These are phyloP conservation scores for Benitochromis conjunctus DNA, from an alignment of 2,113 vertebrate genomes.

Conservation along the genomic window DNA sequence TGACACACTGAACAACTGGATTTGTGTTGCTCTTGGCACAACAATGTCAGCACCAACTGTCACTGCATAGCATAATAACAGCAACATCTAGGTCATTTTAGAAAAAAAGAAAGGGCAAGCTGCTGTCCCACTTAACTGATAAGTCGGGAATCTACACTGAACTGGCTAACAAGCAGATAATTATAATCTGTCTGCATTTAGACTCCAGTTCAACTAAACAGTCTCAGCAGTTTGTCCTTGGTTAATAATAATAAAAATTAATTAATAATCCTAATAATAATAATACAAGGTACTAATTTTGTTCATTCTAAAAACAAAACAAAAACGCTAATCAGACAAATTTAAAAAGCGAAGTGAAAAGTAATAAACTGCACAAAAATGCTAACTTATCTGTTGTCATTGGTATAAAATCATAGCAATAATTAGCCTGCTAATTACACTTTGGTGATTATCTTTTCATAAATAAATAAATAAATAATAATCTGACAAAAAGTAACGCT, in stretches of 20 bases:
- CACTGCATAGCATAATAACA: background rate
- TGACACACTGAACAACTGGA: background rate
- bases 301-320: background rate
- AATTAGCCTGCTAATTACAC: background rate
- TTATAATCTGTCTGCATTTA: conserved; percentile 8
- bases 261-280: background rate
- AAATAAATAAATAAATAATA: background rate
- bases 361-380: background rate
- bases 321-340: background rate
- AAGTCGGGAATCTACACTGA: conserved; percentile 28
- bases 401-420: background rate
- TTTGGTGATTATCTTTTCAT: background rate
- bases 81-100: background rate
- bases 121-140: conserved; percentile 11
- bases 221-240: background rate
- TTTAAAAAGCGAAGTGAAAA: background rate
- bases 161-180: conserved; percentile 3
- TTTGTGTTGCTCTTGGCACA: background rate
- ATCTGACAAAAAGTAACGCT: background rate
- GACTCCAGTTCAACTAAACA: background rate
- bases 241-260: background rate
- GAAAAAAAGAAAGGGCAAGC: background rate
- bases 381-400: background rate
- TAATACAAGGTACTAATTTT: background rate
- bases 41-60: background rate